Evolutionary conservation across 2,113 vertebrate genomes (phyloP).

Genomic region (Diglossa brunneiventris): DNA sequence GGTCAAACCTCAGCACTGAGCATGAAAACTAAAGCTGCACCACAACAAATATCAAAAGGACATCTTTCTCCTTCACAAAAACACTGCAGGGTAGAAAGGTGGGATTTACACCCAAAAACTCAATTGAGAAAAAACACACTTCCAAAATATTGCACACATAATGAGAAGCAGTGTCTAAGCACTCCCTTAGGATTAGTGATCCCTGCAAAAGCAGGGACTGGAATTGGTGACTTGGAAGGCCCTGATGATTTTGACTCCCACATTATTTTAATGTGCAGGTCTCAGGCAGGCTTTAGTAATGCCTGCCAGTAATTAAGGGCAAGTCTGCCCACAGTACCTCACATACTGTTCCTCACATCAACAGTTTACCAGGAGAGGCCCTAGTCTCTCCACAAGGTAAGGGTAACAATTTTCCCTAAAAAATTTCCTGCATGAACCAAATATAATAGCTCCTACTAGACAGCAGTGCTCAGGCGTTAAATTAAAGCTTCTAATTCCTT

Average conservation of each 20-base stretch:
- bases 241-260: rapidly evolving
- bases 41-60: not conserved
- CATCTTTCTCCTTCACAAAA: not conserved
- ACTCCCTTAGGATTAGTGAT: rapidly evolving
- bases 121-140: not conserved
- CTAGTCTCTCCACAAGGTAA: not conserved
- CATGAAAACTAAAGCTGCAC: not conserved
- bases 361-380: not conserved
- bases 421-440: not conserved
- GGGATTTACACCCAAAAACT: not conserved
- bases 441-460: not conserved
- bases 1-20: not conserved
- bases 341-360: not conserved
- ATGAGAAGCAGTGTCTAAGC: not conserved
- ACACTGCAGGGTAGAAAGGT: not conserved
- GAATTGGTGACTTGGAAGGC: not conserved
- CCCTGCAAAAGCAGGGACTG: not conserved
- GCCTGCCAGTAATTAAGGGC: not conserved
- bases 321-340: not conserved
- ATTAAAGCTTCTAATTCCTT: not conserved
- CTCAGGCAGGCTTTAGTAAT: not conserved
- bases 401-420: not conserved
- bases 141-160: not conserved
- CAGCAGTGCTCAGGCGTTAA: not conserved
- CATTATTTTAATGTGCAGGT: not conserved